Conservation (phyloP, 2,888 invertebrate genomes). For the Cephalotes varians region DNA sequence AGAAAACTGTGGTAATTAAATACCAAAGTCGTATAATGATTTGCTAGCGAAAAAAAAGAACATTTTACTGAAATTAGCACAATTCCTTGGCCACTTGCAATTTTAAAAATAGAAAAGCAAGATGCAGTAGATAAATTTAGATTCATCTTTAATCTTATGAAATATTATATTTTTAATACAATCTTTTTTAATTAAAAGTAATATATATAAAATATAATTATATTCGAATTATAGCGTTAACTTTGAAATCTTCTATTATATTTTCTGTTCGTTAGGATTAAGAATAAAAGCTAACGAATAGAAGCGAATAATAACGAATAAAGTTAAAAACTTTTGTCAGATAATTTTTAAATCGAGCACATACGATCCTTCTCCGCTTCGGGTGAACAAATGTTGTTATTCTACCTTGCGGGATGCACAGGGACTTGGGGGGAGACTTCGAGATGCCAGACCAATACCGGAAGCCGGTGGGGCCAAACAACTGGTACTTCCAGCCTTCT, state of each 20-base stretch:
- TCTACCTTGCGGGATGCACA: conserved; percentile 87
- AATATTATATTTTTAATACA: background rate
- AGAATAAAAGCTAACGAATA: background rate
- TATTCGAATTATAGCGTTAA: background rate
- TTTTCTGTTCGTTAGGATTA: background rate
- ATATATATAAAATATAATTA: background rate
- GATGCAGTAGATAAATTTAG: background rate
- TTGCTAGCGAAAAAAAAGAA: background rate
- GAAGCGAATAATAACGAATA: too few relatives aligned
- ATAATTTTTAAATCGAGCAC: conserved; percentile 8
- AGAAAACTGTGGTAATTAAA: background rate
- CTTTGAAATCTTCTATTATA: background rate
- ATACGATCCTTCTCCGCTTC: conserved; percentile 62
- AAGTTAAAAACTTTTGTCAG: background rate
- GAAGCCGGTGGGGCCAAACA: conserved; percentile 89
- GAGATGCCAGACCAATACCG: conserved; percentile 83
- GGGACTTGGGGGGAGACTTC: conserved; percentile 86
- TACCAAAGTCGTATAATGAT: background rate
- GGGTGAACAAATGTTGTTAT: conserved; percentile 70
- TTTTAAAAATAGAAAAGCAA: background rate
- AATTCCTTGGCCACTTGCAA: background rate
- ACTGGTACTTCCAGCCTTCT: conserved; percentile 91
- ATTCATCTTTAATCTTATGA: background rate
- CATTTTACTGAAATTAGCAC: background rate
- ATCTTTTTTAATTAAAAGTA: conserved; percentile 8